These are phyloP conservation scores for Manduca sexta DNA, from an alignment of 1,140 invertebrate species.

Conservation along the genomic window DNA sequence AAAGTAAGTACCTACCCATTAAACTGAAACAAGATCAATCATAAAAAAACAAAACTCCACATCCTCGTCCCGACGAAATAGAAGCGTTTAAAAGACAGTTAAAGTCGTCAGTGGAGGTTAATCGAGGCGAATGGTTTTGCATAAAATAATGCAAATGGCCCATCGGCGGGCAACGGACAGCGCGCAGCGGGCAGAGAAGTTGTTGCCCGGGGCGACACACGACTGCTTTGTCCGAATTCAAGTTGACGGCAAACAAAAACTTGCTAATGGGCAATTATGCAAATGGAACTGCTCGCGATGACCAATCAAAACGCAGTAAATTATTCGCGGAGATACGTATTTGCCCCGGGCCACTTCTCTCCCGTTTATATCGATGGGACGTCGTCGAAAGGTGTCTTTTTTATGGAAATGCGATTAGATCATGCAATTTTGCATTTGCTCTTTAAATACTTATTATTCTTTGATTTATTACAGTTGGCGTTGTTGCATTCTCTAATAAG, in stretches of 20 bases:
- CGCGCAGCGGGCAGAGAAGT: too few species aligned
- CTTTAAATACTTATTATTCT: too few species aligned
- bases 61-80: neutral
- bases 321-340: conserved; percentile 55
- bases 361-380: too few species aligned
- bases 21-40: too few species aligned
- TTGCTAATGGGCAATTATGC: conserved; percentile 62
- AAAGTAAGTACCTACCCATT: too few species aligned
- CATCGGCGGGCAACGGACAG: too few species aligned
- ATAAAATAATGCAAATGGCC: conserved; percentile 22
- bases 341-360: conserved; percentile 20
- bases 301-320: conserved; percentile 62
- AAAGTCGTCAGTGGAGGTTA: conserved; percentile 8
- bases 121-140: conserved; percentile 11
- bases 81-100: neutral
- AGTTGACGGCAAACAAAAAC: conserved; percentile 50
- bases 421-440: too few species aligned
- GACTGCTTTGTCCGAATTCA: conserved; percentile 19
- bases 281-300: conserved; percentile 41
- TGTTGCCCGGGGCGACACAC: conserved; percentile 16
- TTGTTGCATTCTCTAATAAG: too few species aligned
- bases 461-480: too few species aligned
- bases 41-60: neutral
- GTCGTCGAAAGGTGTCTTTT: neutral
- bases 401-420: neutral